Evolutionary conservation across 2,797 vertebrate species (phyloP), one percentile per base, ranked within the genome.

Genomic region (Lates japonicus): DNA sequence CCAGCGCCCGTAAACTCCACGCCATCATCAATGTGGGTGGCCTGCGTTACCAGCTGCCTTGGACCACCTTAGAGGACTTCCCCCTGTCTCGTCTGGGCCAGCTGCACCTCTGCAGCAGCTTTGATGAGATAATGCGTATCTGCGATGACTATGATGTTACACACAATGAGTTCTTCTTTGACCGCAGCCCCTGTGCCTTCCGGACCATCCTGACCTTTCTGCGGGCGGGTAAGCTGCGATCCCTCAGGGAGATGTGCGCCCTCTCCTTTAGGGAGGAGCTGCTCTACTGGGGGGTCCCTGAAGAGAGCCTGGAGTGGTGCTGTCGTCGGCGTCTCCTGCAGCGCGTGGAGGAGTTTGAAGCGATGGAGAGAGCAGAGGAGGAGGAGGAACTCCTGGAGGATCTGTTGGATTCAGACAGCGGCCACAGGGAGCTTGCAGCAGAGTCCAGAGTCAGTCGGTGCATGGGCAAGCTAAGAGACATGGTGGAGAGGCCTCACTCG

Each of bases 11-110:
- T 1, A 95, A 95, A 29, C 96, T 97, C 31, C 95, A 97, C 6
- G 97, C 97, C 86, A 98, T 98, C 67, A 98, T 99, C 90, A 99
- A 99, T 0, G 98, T 99, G 73, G 98, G 98, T 0, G 98, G 98
- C 71, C 95, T 98, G 86, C 97, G 97, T 22, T 99, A 99, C 94
- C 94, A 97, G 84, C 95, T 99, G 9, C 98, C 98, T 12, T 99
- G 98, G 98, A 98, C 97, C 91, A 99, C 98, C 0, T 94, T 99
- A 0, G 98, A 99, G 35, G 97, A 98, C 93, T 99, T 99, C 92
- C 98, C 98, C 0, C 89, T 99, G 82, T 98, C 98, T 0, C 97
- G 98, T 0, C 82, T 99, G 91, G 98, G 98, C 69, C 97, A 97
- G 65, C 95, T 99, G 78, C 97, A 96, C 72, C 96, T 97, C 86